Evolutionary conservation across 2,113 vertebrate genomes (phyloP).

Genomic region (Chaenogobius annularis): DNA sequence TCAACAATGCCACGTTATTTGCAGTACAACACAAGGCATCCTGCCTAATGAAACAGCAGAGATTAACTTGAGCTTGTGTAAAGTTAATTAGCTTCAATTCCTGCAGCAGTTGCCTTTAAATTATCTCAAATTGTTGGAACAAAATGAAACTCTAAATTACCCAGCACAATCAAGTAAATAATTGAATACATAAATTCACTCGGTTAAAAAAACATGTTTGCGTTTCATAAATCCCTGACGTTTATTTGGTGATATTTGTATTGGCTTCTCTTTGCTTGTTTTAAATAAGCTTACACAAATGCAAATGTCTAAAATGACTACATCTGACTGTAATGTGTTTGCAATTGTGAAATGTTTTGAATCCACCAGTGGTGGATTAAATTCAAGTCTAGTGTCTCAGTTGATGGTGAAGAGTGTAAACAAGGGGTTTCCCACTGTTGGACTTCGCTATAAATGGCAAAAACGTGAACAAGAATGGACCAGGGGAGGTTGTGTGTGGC

Average conservation of each 20-base stretch:
- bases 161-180: conserved; percentile 42
- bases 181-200: conserved; percentile 42
- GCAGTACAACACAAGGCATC: not conserved
- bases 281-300: not conserved
- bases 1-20: conserved; percentile 22
- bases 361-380: not conserved
- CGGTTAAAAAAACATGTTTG: conserved; percentile 31
- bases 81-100: conserved; percentile 68
- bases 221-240: not conserved
- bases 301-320: not conserved
- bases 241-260: conserved; percentile 5
- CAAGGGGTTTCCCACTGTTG: conserved; percentile 2
- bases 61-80: conserved; percentile 54
- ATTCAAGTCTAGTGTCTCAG: conserved; percentile 8
- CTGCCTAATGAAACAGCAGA: conserved; percentile 57
- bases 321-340: not conserved
- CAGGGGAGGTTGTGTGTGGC: conserved; percentile 3
- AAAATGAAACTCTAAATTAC: conserved; percentile 58
- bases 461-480: conserved; percentile 10
- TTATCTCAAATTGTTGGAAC: conserved; percentile 59
- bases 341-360: not conserved
- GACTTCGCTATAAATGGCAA: not conserved
- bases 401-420: conserved; percentile 5
- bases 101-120: conserved; percentile 61
- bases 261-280: not conserved